phyloP scores from a whole-genome alignment of 2,797 vertebrate genomes.

The Cynodonichthys magdalenae region DNA sequence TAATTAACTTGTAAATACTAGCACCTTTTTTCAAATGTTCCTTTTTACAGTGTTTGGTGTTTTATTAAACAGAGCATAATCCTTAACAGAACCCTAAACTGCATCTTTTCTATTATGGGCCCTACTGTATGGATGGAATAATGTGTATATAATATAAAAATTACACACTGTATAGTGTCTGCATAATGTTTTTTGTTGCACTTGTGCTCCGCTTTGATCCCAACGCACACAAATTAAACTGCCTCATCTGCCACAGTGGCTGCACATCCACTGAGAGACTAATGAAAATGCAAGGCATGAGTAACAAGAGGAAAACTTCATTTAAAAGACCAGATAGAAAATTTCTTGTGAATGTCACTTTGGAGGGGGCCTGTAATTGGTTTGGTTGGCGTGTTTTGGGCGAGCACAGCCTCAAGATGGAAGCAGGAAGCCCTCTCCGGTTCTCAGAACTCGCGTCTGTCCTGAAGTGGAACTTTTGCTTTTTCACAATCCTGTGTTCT shows the following conservation, averaged over 20 bases:
- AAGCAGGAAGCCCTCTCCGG: slow-evolving; percentile 18
- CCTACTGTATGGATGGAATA: slow-evolving; percentile 3
- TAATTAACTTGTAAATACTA: slow-evolving; percentile 34
- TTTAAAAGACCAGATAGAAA: slow-evolving; percentile 78
- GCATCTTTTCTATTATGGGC: background rate
- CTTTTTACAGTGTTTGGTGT: background rate
- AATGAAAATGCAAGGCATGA: slow-evolving; percentile 73
- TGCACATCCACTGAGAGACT: slow-evolving; percentile 57
- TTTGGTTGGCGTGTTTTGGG: slow-evolving; percentile 63
- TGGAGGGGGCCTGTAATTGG: slow-evolving; percentile 68
- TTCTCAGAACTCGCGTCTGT: slow-evolving; percentile 40
- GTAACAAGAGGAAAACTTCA: slow-evolving; percentile 76
- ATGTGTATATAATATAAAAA: slow-evolving; percentile 8
- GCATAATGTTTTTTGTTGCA: slow-evolving; percentile 39
- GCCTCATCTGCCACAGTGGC: slow-evolving; percentile 60
- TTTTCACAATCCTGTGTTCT: slow-evolving; percentile 50
- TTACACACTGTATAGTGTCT: slow-evolving; percentile 11
- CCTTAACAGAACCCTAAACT: slow-evolving; percentile 7
- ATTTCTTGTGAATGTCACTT: slow-evolving; percentile 68
- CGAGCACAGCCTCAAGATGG: slow-evolving; percentile 41
- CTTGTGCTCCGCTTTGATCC: slow-evolving; percentile 59
- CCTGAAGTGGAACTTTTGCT: slow-evolving; percentile 42
- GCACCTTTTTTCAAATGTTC: slow-evolving; percentile 1
- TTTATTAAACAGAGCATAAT: slow-evolving; percentile 6
- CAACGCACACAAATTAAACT: slow-evolving; percentile 66